Evolutionary conservation across 2,113 vertebrate genomes (phyloP), one percentile per base, ranked within the genome.

Genomic region (Cyrtonyx montezumae): DNA sequence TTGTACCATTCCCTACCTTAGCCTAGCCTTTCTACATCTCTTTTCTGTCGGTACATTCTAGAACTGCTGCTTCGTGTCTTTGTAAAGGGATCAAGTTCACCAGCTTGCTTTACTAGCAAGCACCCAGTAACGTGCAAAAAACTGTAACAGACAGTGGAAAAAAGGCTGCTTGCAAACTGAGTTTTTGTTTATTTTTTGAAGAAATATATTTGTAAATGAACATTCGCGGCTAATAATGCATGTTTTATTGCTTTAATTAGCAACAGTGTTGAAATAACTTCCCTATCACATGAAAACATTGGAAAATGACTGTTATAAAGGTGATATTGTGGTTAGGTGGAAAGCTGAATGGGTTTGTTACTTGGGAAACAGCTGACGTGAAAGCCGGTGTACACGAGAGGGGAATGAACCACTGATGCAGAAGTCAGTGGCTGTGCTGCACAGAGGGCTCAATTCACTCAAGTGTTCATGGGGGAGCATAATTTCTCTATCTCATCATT

Each of bases 371-470:
- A 79, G 63, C 37, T 84, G 61, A 32, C 40, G 58, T 75, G 6
- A 4, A 22, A 56, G n/a, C 11, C 26, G 25, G 0, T 42, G 48
- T 46, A 11, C 4, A 16, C 23, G 18, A 3, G 0, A 5, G 18
- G 17, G 13, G 17, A 61, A 34, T 53, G 67, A 3, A 0, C 8
- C 9, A 5, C 11, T 10, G 25, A 8, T 37, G 7, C 11, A 32
- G 70, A 45, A 19, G 42, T 32, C 32, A 12, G 37, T 4, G 21
- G 43, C 65, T 37, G 26, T 59, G 51, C 4, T 18, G 15, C 32
- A 9, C 28, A 11, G n/a, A 51, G 51, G 2, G 18, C 37, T 58
- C 1, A 1, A 42, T n/a, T 81, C 26, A 3, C 21, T 15, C 42
- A 17, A 20, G 4, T 6, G 2, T n/a, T 58, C 22, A 28, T 8